Base-by-base conservation (phyloP, 2,888 invertebrate genomes). In the Philaethria dido region DNA sequence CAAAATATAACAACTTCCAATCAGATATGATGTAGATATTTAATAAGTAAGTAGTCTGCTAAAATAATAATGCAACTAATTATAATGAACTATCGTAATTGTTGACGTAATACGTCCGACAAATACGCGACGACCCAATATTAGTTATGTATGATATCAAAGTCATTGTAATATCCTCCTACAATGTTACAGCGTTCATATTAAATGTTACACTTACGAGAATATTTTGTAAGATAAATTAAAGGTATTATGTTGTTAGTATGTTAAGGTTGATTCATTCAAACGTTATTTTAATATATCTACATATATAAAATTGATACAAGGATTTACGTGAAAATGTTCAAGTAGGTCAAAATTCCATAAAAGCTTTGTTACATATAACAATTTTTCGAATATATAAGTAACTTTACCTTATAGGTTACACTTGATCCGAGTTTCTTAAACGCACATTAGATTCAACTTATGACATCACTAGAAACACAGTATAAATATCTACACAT, bases 71-170 rank as follows among this genome's bases (percentile, higher is more conserved):
- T 60, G 36, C 20, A 61, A n/a, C 55, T 66, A 62, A 68, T 61
- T 55, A 68, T 13, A 60, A 29, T 55, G 66, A 62, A 68, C 39
- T 62, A 65, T 16, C 47, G 33, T 45, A 18, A 65, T 42, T 33
- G 65, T 68, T 66, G 70, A 68, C 70, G 69, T 66, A 61, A 61
- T 64, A 45, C 44, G 44, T 48, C 63, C 22, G 25, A 57, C 63
- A 70, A 65, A 61, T 47, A 62, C 62, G 64, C 50, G 44, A 48
- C 42, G 20, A 44, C 29, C 44, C 29, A 52, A 67, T 45, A 63
- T 59, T 45, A 63, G 20, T 50, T 50, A 18, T 60, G 45, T 44
- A 47, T 50, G 33, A 59, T 45, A 60, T 57, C 9, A 52, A 25
- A 50, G 36, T 42, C 52, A 60, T 44, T 44, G 52, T 66, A 18